These are phyloP conservation scores for Pygmarrhopalites habei DNA, from an alignment of 1,140 invertebrate genomes.

Conservation along the genomic window DNA sequence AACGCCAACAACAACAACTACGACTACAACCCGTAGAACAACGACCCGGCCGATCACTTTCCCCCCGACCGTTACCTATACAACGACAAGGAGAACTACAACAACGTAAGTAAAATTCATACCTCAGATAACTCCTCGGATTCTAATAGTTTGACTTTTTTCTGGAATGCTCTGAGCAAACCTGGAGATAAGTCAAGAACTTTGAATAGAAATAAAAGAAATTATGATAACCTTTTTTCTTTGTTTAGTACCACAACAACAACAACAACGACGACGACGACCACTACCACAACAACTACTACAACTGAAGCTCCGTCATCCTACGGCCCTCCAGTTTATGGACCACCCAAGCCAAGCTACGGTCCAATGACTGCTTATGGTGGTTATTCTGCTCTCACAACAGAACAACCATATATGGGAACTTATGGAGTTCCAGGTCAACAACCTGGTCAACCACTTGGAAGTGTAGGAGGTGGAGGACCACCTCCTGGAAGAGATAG, in stretches of 20 bases:
- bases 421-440: constrained; percentile 9
- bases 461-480: no score
- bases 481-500: no score
- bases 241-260: not conserved
- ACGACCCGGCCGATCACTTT: not conserved
- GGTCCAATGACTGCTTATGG: not conserved
- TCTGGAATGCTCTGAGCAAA: no score
- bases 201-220: no score
- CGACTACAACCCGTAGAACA: not conserved
- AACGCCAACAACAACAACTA: not conserved
- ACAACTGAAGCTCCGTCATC: not conserved
- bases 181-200: no score
- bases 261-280: not conserved
- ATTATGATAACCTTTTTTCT: no score
- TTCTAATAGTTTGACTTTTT: no score
- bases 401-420: not conserved
- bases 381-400: no score
- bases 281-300: not conserved
- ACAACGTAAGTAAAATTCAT: not conserved
- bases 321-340: not conserved
- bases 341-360: not conserved
- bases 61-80: not conserved
- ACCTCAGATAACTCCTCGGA: no score
- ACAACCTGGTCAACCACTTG: not conserved
- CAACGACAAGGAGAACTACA: not conserved